Evolutionary conservation across 2,113 vertebrate genomes (phyloP).

Genomic region (Myotis davidii): DNA sequence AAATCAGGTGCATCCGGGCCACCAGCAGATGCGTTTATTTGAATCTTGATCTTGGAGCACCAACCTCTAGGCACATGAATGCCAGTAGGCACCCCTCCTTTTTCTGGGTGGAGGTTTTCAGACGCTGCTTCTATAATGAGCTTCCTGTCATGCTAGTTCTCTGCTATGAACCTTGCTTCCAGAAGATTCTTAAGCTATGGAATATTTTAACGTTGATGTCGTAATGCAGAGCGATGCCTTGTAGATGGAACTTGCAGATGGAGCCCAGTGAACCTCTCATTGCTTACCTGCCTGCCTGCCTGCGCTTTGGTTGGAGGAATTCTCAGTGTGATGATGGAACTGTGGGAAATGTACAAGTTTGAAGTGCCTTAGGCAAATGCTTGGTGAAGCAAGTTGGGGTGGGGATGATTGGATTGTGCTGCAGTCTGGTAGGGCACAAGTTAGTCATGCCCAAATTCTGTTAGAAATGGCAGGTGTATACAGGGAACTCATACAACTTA

Average conservation of each 20-base stretch:
- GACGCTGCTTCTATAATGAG: slow-evolving; percentile 49
- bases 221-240: not conserved
- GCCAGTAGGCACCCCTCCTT: not conserved
- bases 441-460: not conserved
- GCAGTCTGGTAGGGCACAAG: not conserved
- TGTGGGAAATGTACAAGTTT: not conserved
- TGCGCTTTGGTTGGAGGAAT: not conserved
- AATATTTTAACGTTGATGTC: slow-evolving; percentile 18
- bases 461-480: not conserved
- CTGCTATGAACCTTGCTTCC: slow-evolving; percentile 36
- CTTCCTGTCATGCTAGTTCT: not conserved
- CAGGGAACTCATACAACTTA: too few relatives aligned
- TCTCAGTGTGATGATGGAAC: not conserved
- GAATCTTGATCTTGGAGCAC: not conserved
- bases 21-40: not conserved
- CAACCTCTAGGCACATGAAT: not conserved
- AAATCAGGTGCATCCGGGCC: slow-evolving; percentile 1
- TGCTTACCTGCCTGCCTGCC: not conserved
- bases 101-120: slow-evolving; percentile 1
- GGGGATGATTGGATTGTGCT: not conserved
- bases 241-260: slow-evolving; percentile 41
- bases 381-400: too few relatives aligned
- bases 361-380: not conserved
- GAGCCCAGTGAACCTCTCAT: not conserved
- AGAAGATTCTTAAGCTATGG: slow-evolving; percentile 73